Evolutionary conservation across 2,888 invertebrate genomes (phyloP).

Genomic region (Noctuana brunneofusca): DNA sequence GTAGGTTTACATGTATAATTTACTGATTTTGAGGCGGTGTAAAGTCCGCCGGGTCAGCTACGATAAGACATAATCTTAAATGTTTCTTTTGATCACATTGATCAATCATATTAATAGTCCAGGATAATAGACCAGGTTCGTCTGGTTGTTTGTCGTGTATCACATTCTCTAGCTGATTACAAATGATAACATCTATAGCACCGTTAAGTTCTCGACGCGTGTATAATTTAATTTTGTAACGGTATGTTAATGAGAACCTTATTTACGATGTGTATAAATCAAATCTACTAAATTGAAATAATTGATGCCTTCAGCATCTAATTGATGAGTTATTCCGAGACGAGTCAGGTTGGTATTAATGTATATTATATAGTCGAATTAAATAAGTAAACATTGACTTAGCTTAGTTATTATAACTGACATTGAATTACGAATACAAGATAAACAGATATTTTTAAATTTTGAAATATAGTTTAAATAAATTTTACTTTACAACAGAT

Average conservation of each 20-base stretch:
- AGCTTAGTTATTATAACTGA: conserved; percentile 79
- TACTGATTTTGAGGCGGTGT: too few relatives aligned
- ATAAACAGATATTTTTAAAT: conserved; percentile 47
- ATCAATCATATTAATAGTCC: too few relatives aligned
- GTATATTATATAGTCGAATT: conserved; percentile 74
- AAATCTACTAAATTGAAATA: conserved; percentile 12
- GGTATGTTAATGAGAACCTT: conserved; percentile 10
- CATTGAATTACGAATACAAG: conserved; percentile 64
- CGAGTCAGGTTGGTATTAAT: too few relatives aligned
- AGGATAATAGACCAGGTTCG: too few relatives aligned
- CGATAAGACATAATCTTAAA: too few relatives aligned
- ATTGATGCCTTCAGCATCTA: conserved; percentile 9
- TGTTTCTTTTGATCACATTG: too few relatives aligned
- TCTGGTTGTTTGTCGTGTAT: background rate
- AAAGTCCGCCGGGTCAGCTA: too few relatives aligned
- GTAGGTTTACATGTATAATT: too few relatives aligned
- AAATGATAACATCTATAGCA: conserved; percentile 3
- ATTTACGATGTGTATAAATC: conserved; percentile 15
- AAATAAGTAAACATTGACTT: conserved; percentile 82
- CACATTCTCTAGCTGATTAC: background rate
- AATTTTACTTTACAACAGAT: conserved; percentile 29
- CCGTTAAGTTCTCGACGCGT: conserved; percentile 7
- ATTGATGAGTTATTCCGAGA: background rate
- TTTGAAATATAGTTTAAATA: conserved; percentile 22
- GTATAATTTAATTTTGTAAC: conserved; percentile 6